Evolutionary conservation across 2,797 vertebrate species (phyloP), one percentile per base, ranked within the genome.

Genomic region (Microhierax caerulescens): DNA sequence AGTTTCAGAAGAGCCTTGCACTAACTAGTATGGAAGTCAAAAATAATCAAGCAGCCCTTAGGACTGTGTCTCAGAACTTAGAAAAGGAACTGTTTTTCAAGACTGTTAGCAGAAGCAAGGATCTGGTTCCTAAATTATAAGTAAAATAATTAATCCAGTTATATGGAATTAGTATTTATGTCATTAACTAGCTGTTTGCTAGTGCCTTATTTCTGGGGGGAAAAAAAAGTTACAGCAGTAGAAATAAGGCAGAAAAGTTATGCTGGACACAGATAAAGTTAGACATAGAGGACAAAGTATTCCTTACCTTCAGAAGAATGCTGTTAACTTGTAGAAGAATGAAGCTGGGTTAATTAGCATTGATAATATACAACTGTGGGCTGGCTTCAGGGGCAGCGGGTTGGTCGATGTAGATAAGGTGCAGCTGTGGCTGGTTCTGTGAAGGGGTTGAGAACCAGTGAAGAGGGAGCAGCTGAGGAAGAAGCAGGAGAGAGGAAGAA

Each of bases 11-110:
- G 79, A 56, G 8, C 5, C 16, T 51, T n/a, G 7, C 15, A 19
- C 12, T 43, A 25, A 30, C 7, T 36, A n/a, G 65, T 60, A 20
- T 27, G 11, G 20, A 53, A 76, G 10, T 53, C 68, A 13, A 9
- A 74, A 69, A 19, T 4, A 63, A 24, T 22, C 18, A 13, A 5
- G 8, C 11, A 48, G n/a, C 13, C 6, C 53, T 60, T 32, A 80
- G 18, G 24, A 34, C 24, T 43, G 4, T 51, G 37, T 43, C 34
- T 41, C 15, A 68, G 16, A 57, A 16, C 9, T 63, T 32, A 59
- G n/a, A 57, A 90, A 45, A 56, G 8, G 27, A 61, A 47, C 0
- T 0, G 3, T 32, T 82, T 19, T 3, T n/a, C 51, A 57, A 65
- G 30, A 5, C 24, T 70, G 7, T 60, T 50, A 30, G 27, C 3